Evolutionary conservation across 2,888 invertebrate genomes (phyloP).

Genomic region (Agriopis aurantiaria): DNA sequence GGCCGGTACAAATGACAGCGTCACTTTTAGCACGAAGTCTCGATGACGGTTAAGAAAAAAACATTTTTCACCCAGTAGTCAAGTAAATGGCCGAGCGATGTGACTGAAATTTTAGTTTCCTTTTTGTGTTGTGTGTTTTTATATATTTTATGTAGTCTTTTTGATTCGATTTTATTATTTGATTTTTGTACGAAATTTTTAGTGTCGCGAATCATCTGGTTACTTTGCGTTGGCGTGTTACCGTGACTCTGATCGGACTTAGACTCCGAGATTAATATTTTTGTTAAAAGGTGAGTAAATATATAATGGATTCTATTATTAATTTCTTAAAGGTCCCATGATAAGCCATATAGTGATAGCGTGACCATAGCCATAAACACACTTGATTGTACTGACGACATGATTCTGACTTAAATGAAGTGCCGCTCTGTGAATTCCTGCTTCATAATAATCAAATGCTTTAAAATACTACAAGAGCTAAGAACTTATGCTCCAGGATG

Average conservation of each 20-base stretch:
- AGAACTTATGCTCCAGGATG: too few relatives aligned
- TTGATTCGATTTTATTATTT: conserved; percentile 67
- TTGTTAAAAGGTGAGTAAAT: conserved; percentile 50
- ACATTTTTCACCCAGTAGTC: conserved; percentile 61
- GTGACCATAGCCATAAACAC: too few relatives aligned
- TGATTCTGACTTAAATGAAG: too few relatives aligned
- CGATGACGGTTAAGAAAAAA: conserved; percentile 41
- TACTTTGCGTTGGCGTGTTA: conserved; percentile 49
- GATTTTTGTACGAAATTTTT: conserved; percentile 80
- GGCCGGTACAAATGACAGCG: conserved; percentile 32
- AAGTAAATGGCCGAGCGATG: conserved; percentile 78
- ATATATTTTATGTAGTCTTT: conserved; percentile 82
- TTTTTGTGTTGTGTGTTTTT: conserved; percentile 85
- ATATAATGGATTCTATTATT: neutral
- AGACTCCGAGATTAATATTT: conserved; percentile 44
- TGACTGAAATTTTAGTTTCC: conserved; percentile 81
- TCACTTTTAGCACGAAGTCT: neutral
- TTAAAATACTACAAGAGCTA: too few relatives aligned
- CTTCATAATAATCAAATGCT: too few relatives aligned
- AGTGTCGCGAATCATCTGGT: conserved; percentile 63
- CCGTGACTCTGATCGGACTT: conserved; percentile 60
- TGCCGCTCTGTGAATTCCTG: too few relatives aligned
- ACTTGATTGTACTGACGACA: too few relatives aligned
- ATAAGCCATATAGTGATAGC: too few relatives aligned
- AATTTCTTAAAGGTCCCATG: neutral